A percentile compares a stretch with the other conserved stretches of the same genome.
Conservation (phyloP, 1,140 invertebrate genomes). For the Leguminivora glycinivorella region DNA sequence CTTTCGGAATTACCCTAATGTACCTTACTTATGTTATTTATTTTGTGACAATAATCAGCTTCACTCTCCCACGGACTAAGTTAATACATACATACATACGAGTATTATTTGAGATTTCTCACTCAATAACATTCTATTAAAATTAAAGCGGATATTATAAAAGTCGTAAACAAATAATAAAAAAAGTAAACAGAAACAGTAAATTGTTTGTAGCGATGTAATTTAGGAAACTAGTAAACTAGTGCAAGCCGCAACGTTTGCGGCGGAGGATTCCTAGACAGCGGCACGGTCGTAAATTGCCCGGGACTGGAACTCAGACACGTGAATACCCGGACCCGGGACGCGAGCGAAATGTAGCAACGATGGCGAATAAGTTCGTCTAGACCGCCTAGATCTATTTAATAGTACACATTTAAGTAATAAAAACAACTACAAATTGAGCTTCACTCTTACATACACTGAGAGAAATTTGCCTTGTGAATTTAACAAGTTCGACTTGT, state of each 20-base stretch:
- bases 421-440: not conserved
- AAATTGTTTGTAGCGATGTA: constrained; percentile 14
- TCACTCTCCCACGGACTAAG: too few relatives aligned
- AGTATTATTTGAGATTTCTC: too few relatives aligned
- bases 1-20: too few relatives aligned
- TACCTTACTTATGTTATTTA: too few relatives aligned
- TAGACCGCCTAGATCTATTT: not conserved
- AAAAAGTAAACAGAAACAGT: not conserved
- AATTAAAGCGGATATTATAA: too few relatives aligned
- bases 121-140: too few relatives aligned
- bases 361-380: not conserved
- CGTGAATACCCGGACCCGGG: not conserved
- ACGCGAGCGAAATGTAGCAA: not conserved
- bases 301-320: not conserved
- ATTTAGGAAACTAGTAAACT: constrained; percentile 15
- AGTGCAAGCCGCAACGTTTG: constrained; percentile 21
- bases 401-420: not conserved
- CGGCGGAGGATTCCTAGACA: constrained; percentile 14
- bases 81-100: too few relatives aligned
- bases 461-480: too few relatives aligned
- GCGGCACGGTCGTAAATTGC: constrained; percentile 16
- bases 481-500: too few relatives aligned
- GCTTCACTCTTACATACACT: too few relatives aligned
- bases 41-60: too few relatives aligned
- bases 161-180: not conserved